Conservation (phyloP, 2,888 invertebrate genomes). For the Cephus spinipes region DNA sequence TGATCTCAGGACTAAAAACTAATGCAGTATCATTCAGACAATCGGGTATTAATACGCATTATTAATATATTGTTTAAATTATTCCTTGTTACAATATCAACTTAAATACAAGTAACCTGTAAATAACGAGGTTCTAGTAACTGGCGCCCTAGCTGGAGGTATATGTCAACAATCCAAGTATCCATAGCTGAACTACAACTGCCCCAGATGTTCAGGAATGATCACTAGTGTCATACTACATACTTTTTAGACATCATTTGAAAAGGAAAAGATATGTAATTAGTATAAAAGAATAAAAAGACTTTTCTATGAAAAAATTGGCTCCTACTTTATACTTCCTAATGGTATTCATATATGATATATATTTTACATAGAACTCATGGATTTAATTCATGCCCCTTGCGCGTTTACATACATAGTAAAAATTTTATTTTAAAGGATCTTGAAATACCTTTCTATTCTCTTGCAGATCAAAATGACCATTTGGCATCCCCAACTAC, state of each 20-base stretch:
- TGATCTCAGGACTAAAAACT: background rate
- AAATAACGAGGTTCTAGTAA: too few species aligned
- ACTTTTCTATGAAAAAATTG: constrained; percentile 30
- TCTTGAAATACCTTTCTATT: constrained; percentile 27
- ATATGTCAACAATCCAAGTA: too few species aligned
- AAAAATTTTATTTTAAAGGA: background rate
- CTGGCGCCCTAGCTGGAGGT: too few species aligned
- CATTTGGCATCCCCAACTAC: constrained; percentile 34
- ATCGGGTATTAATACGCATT: too few species aligned
- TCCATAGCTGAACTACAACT: too few species aligned
- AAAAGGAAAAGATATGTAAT: constrained; percentile 19
- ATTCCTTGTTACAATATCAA: too few species aligned
- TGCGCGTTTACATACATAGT: background rate
- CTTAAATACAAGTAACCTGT: too few species aligned
- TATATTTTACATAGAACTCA: background rate
- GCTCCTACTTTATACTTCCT: constrained; percentile 32
- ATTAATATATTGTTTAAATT: too few species aligned
- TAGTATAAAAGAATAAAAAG: constrained; percentile 29
- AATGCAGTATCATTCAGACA: too few species aligned
- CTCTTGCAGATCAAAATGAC: constrained; percentile 58
- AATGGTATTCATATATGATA: background rate
- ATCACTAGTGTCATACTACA: background rate
- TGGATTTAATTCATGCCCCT: background rate
- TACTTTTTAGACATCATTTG: background rate
- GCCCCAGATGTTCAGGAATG: background rate